These are phyloP conservation scores for Nymphicus hollandicus DNA, from an alignment of 2,113 vertebrate species.

Conservation along the genomic window DNA sequence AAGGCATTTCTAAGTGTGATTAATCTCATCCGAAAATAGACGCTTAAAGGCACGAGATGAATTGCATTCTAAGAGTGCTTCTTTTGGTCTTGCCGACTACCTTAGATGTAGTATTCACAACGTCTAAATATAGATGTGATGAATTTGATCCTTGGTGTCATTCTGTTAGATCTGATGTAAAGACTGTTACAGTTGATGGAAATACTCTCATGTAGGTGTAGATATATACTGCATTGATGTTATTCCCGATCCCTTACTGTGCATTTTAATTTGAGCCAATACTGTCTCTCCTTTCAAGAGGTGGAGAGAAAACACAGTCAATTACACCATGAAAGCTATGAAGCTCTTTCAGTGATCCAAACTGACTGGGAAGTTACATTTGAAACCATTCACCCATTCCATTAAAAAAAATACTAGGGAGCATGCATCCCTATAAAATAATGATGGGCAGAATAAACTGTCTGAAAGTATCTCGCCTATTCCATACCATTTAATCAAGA, in stretches of 20 bases:
- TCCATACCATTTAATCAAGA: slow-evolving; percentile 58
- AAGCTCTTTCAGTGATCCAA: slow-evolving; percentile 17
- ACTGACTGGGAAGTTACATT: slow-evolving; percentile 49
- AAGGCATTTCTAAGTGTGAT: not conserved
- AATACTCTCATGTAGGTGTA: slow-evolving; percentile 16
- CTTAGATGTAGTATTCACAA: slow-evolving; percentile 19
- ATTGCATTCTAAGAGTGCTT: not conserved
- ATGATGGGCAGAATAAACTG: slow-evolving; percentile 64
- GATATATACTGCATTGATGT: slow-evolving; percentile 26
- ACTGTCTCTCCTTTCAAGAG: slow-evolving; percentile 33
- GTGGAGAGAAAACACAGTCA: slow-evolving; percentile 27
- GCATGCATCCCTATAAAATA: slow-evolving; percentile 40
- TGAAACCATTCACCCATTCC: slow-evolving; percentile 38
- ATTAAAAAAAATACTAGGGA: slow-evolving; percentile 57
- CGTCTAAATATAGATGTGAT: not conserved
- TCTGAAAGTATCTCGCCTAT: slow-evolving; percentile 16
- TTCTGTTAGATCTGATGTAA: slow-evolving; percentile 34
- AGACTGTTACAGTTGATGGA: not conserved
- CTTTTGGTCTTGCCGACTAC: not conserved
- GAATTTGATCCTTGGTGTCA: slow-evolving; percentile 21
- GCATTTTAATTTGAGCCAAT: slow-evolving; percentile 34
- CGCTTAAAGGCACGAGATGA: not conserved
- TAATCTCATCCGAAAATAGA: slow-evolving; percentile 15
- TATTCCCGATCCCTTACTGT: not conserved
- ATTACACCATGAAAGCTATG: slow-evolving; percentile 7